phyloP scores from a whole-genome alignment of 2,888 invertebrate genomes.

The Parascotia fuliginaria region DNA sequence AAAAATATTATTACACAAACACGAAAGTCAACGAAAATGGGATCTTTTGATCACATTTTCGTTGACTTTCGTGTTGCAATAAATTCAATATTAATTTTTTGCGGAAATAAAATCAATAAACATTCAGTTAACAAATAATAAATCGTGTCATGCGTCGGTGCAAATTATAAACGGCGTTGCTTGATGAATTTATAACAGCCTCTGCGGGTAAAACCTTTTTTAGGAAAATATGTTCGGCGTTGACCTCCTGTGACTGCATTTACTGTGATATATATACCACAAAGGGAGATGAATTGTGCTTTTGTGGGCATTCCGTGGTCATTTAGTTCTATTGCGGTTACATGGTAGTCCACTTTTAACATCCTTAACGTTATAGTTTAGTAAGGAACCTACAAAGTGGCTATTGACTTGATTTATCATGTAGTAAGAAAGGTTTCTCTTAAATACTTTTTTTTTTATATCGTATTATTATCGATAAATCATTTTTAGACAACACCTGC shows the following conservation, averaged over 20 bases:
- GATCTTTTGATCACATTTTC: too few species aligned
- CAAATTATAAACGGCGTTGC: constrained; percentile 19
- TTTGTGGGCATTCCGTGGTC: neutral
- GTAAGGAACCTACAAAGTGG: too few species aligned
- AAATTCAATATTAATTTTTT: neutral
- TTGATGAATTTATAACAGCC: constrained; percentile 22
- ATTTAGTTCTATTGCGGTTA: neutral
- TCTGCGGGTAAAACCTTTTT: neutral
- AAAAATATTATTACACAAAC: too few species aligned
- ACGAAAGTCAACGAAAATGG: too few species aligned
- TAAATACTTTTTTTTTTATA: too few species aligned
- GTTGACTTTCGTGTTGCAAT: too few species aligned
- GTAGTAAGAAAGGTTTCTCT: too few species aligned
- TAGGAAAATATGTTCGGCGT: neutral
- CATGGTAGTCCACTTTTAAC: neutral
- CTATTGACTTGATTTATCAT: too few species aligned
- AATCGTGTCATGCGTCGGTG: constrained; percentile 9
- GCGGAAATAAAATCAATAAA: neutral
- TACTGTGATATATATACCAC: neutral
- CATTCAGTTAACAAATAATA: constrained; percentile 15
- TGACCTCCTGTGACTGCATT: neutral
- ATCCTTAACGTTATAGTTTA: too few species aligned
- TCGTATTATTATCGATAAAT: too few species aligned
- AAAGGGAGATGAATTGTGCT: neutral
- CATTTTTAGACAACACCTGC: too few species aligned